Conservation (phyloP, 2,888 invertebrate species). For the Lasioglossum figueresi region DNA sequence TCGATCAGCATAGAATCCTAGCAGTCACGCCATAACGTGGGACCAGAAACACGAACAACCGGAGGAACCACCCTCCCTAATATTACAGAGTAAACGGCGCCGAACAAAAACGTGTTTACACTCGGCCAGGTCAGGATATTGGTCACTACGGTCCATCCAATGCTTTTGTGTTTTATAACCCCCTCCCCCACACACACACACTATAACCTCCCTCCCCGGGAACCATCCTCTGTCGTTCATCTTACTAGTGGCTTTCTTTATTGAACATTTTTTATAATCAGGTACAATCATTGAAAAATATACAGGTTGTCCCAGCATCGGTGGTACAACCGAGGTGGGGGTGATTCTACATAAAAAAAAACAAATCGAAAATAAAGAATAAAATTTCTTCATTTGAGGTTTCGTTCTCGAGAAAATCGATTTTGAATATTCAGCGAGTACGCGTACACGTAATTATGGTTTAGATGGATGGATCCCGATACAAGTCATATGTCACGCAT, state of each 20-base stretch:
- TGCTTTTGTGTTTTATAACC: constrained; percentile 77
- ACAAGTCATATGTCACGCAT: too few species aligned
- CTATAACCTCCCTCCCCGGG: constrained; percentile 23
- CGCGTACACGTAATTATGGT: too few species aligned
- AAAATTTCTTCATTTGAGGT: too few species aligned
- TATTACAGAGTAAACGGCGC: constrained; percentile 73
- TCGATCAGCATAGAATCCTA: constrained; percentile 29
- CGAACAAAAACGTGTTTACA: constrained; percentile 79
- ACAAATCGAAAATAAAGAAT: too few species aligned
- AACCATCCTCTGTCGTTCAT: constrained; percentile 48
- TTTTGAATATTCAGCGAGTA: too few species aligned
- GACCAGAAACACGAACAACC: constrained; percentile 62
- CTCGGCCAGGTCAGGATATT: constrained; percentile 78
- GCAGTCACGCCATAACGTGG: constrained; percentile 54
- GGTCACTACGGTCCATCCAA: constrained; percentile 77
- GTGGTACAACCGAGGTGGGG: too few species aligned
- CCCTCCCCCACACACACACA: neutral
- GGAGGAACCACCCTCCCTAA: constrained; percentile 68
- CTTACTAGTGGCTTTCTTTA: constrained; percentile 66
- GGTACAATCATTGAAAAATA: too few species aligned
- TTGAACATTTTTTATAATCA: constrained; percentile 43
- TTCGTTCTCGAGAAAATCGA: too few species aligned
- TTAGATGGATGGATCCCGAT: too few species aligned
- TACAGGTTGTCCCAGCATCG: too few species aligned
- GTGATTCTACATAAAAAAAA: too few species aligned